These are phyloP conservation scores for Echiichthys vipera DNA, from an alignment of 2,797 vertebrate species.

Conservation along the genomic window DNA sequence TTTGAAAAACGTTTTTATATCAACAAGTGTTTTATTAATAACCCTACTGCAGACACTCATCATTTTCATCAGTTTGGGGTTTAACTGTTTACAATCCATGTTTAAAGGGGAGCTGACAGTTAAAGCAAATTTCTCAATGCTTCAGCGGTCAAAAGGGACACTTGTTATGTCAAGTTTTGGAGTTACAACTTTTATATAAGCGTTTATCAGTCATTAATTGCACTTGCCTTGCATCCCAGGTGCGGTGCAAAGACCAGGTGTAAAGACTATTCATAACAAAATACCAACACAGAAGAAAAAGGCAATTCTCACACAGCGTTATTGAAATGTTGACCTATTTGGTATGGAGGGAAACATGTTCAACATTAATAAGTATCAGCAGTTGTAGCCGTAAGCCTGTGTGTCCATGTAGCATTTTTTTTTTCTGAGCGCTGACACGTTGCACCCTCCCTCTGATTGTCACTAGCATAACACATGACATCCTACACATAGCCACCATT, in stretches of 20 bases:
- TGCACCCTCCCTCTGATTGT: too few relatives aligned
- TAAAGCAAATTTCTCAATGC: not conserved
- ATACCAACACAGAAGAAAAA: not conserved
- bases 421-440: too few relatives aligned
- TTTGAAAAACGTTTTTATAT: too few relatives aligned
- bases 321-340: not conserved
- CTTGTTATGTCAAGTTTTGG: not conserved
- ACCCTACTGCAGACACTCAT: not conserved
- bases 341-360: not conserved
- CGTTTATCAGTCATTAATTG: not conserved
- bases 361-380: not conserved
- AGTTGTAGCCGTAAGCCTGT: too few relatives aligned
- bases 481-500: too few relatives aligned
- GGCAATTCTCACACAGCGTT: not conserved
- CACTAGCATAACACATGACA: too few relatives aligned
- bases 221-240: not conserved
- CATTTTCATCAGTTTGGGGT: not conserved
- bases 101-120: slow-evolving; percentile 4
- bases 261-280: not conserved
- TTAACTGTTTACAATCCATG: not conserved
- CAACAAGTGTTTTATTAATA: not conserved
- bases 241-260: too few relatives aligned
- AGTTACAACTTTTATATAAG: not conserved
- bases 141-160: not conserved
- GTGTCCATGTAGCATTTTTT: too few relatives aligned